Evolutionary conservation across 1,140 invertebrate genomes (phyloP).

Genomic region (Drosophila tristis): DNA sequence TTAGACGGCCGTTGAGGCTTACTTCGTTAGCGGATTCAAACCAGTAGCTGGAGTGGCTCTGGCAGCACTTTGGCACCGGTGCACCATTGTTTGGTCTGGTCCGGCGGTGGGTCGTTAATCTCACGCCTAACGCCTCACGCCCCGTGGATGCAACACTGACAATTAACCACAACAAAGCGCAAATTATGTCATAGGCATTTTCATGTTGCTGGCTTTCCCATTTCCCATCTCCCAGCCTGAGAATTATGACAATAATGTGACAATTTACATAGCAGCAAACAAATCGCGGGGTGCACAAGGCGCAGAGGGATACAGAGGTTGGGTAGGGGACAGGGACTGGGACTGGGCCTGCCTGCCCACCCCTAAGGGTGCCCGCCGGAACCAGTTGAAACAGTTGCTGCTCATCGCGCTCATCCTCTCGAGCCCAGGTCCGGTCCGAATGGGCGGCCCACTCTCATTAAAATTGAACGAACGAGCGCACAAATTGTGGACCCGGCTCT

Average conservation of each 20-base stretch:
- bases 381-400: constrained; percentile 78
- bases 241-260: constrained; percentile 81
- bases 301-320: neutral
- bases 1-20: no score
- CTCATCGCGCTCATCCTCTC: constrained; percentile 48
- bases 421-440: constrained; percentile 15
- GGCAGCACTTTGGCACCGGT: constrained; percentile 9
- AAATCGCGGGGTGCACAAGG: constrained; percentile 62
- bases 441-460: constrained; percentile 60
- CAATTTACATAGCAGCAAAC: constrained; percentile 71
- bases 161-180: constrained; percentile 79
- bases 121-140: constrained; percentile 51
- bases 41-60: constrained; percentile 22
- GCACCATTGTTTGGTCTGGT: constrained; percentile 11
- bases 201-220: constrained; percentile 68
- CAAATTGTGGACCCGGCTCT: constrained; percentile 32
- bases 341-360: constrained; percentile 29
- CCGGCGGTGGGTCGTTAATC: constrained; percentile 2
- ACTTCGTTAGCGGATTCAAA: neutral
- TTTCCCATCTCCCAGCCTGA: constrained; percentile 51
- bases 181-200: constrained; percentile 77
- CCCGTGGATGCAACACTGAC: constrained; percentile 40
- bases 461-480: constrained; percentile 78
- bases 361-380: constrained; percentile 50
- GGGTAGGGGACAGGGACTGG: constrained; percentile 5